These are phyloP conservation scores for Stichodactyla helianthus DNA, from an alignment of 64 coral and sea anemone species.

Conservation along the genomic window DNA sequence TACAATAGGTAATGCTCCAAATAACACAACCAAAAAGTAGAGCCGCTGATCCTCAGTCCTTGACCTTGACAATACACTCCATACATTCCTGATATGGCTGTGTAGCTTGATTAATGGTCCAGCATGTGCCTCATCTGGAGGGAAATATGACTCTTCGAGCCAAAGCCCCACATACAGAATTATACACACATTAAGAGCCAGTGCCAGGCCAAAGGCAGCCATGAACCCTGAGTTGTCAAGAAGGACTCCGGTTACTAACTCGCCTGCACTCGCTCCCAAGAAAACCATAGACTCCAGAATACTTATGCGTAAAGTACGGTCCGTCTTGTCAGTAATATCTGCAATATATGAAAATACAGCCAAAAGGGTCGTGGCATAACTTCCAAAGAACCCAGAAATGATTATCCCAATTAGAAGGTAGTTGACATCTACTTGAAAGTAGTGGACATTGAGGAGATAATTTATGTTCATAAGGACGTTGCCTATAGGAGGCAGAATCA, in stretches of 20 bases:
- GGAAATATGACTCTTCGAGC: constrained; percentile 79
- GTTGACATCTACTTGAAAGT: constrained; percentile 52
- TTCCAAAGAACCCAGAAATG: constrained; percentile 82
- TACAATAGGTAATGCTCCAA: constrained; percentile 30
- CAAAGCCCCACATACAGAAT: constrained; percentile 58
- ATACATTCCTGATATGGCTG: constrained; percentile 36
- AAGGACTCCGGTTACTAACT: constrained; percentile 69
- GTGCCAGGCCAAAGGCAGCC: constrained; percentile 61
- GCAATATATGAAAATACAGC: constrained; percentile 91
- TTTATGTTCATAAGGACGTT: constrained; percentile 43
- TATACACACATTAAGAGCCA: constrained; percentile 33
- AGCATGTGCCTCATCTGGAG: constrained; percentile 23
- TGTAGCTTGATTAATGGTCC: constrained; percentile 21
- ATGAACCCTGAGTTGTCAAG: constrained; percentile 73
- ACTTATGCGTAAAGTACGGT: constrained; percentile 69
- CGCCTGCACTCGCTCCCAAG: constrained; percentile 67
- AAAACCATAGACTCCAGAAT: constrained; percentile 91
- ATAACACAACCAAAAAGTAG: constrained; percentile 35
- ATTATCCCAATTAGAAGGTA: constrained; percentile 68
- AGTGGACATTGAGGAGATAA: constrained; percentile 68
- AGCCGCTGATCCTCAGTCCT: constrained; percentile 20
- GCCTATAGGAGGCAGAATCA: constrained; percentile 66
- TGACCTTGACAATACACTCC: constrained; percentile 13
- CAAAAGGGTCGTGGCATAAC: constrained; percentile 72
- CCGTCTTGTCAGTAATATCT: constrained; percentile 70